A percentile compares a stretch with the other conserved stretches of the same genome.
Conservation (phyloP, 2,888 invertebrate genomes). For the Linyphia triangularis region DNA sequence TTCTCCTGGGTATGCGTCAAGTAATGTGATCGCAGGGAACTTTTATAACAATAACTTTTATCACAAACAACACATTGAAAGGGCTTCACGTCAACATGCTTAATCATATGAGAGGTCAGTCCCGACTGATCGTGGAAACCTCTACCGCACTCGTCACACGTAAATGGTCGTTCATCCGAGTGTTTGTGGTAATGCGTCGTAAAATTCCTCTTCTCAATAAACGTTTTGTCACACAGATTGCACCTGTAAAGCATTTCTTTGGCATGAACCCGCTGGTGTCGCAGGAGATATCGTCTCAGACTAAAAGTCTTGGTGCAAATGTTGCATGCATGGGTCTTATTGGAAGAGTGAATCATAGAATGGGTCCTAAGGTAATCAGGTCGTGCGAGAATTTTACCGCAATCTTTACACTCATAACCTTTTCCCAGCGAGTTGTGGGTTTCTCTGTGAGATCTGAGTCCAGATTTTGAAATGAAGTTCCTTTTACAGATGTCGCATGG, state of each 20-base stretch:
- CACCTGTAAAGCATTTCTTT: conserved; percentile 11
- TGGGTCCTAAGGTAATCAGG: not conserved
- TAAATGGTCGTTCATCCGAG: conserved; percentile 13
- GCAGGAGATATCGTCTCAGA: not conserved
- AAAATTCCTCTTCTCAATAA: conserved; percentile 10
- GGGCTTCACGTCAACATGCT: not conserved
- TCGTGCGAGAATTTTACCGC: not conserved
- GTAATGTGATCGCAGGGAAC: conserved; percentile 24
- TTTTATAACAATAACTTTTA: conserved; percentile 22
- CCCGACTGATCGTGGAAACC: conserved; percentile 15
- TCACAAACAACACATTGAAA: conserved; percentile 16
- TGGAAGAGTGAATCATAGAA: not conserved
- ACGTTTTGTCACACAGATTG: conserved; percentile 21
- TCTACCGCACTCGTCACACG: conserved; percentile 21
- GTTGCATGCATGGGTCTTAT: not conserved
- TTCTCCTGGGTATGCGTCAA: conserved; percentile 25
- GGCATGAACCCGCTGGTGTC: conserved; percentile 2
- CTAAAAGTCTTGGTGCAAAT: not conserved
- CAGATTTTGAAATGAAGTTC: not conserved
- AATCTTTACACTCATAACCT: not conserved
- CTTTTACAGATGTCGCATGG: not conserved
- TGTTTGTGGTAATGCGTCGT: not conserved
- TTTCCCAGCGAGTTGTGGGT: not conserved
- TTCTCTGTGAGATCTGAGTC: not conserved
- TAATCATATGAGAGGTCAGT: not conserved